A percentile compares a stretch with the other conserved stretches of the same genome.
Conservation (phyloP, 2,888 invertebrate species). For the Caenorhabditis sp. region DNA sequence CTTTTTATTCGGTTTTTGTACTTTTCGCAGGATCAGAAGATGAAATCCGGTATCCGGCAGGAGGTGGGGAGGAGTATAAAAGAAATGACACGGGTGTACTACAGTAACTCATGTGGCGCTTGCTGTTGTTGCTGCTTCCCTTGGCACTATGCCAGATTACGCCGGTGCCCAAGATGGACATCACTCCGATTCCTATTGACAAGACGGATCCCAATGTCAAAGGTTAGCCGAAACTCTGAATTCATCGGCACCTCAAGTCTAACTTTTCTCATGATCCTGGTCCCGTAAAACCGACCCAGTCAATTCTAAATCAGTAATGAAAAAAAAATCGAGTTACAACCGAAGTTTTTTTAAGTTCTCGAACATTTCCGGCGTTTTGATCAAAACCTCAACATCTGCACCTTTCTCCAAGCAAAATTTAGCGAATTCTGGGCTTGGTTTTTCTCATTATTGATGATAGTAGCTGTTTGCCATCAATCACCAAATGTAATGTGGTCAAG, state of each 20-base stretch:
- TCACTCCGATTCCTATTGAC: slow-evolving; percentile 81
- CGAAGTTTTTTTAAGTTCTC: too few species aligned
- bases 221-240: too few species aligned
- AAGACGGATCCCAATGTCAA: slow-evolving; percentile 77
- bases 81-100: slow-evolving; percentile 15
- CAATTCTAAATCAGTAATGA: too few species aligned
- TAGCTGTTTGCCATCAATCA: slow-evolving; percentile 11
- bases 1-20: slow-evolving; percentile 18
- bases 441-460: neutral
- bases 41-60: slow-evolving; percentile 54
- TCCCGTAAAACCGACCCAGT: too few species aligned
- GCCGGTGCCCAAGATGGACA: slow-evolving; percentile 72
- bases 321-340: too few species aligned
- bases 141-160: slow-evolving; percentile 64
- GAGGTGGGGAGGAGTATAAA: slow-evolving; percentile 28
- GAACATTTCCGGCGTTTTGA: too few species aligned
- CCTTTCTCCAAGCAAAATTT: neutral
- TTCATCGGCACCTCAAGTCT: too few species aligned
- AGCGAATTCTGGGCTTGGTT: neutral
- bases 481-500: slow-evolving; percentile 15
- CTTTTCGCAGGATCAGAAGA: slow-evolving; percentile 4
- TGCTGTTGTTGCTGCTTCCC: slow-evolving; percentile 35
- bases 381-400: neutral
- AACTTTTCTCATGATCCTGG: too few species aligned
- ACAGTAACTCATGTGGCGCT: slow-evolving; percentile 32